These are phyloP conservation scores for Nyctalus aviator DNA, from an alignment of 2,797 vertebrate genomes.

Conservation along the genomic window DNA sequence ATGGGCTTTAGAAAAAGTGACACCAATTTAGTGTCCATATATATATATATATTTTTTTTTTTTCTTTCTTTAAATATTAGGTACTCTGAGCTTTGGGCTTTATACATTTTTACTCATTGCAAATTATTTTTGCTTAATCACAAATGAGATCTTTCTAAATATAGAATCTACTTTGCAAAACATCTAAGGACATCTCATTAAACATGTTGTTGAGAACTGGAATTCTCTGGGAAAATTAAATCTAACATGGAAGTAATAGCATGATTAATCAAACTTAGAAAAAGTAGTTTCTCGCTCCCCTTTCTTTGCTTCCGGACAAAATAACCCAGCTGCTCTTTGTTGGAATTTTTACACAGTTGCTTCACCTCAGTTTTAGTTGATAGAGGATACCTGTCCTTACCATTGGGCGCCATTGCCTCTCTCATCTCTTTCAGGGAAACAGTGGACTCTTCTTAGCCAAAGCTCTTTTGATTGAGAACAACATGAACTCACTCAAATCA, in stretches of 20 bases:
- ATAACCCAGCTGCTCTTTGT: background rate
- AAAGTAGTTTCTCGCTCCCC: background rate
- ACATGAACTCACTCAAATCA: background rate
- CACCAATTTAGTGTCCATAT: background rate
- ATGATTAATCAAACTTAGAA: slow-evolving; percentile 24
- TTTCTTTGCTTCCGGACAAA: background rate
- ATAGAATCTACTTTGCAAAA: background rate
- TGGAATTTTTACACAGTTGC: slow-evolving; percentile 23
- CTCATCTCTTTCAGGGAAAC: background rate
- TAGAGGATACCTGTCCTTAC: background rate
- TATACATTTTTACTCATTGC: background rate
- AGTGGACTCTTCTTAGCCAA: background rate
- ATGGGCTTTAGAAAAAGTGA: background rate
- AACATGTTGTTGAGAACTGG: slow-evolving; percentile 4
- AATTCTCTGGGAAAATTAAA: background rate
- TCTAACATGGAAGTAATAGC: background rate
- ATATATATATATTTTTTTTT: background rate
- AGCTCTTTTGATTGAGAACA: background rate
- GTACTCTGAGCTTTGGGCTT: background rate
- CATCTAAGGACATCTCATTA: slow-evolving; percentile 1
- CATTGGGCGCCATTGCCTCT: background rate
- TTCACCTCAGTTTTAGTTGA: background rate
- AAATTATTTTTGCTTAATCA: background rate
- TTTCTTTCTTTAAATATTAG: background rate
- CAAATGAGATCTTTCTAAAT: background rate